phyloP scores from a whole-genome alignment of 2,113 vertebrate genomes.

The Hemicordylus capensis region DNA sequence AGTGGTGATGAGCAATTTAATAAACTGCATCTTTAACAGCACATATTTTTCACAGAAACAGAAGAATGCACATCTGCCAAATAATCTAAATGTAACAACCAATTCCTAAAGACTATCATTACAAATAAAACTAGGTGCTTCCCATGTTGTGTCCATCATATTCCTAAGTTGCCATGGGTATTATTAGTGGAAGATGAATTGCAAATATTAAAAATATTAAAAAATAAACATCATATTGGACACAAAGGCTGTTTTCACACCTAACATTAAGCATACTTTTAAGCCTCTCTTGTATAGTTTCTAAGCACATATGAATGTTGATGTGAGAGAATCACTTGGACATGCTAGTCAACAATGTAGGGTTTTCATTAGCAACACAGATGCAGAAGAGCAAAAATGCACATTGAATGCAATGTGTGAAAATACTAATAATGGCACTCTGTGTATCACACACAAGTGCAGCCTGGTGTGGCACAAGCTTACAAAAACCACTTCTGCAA shows the following conservation, averaged over 20 bases:
- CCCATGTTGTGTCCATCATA: neutral
- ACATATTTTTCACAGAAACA: neutral
- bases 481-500: neutral
- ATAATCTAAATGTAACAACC: neutral
- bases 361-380: neutral
- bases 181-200: neutral
- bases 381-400: neutral
- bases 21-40: neutral
- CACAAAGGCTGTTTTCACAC: neutral
- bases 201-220: neutral
- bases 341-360: neutral
- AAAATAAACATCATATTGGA: neutral
- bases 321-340: neutral
- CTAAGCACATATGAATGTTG: neutral
- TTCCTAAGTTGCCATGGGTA: neutral
- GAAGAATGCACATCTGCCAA: neutral
- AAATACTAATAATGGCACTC: neutral
- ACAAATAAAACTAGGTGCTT: neutral
- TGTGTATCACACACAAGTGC: neutral
- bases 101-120: neutral
- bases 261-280: neutral
- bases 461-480: neutral
- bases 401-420: neutral
- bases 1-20: no score
- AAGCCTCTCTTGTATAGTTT: neutral